Evolutionary conservation across 2,797 vertebrate species (phyloP).

Genomic region (Momotus momota): DNA sequence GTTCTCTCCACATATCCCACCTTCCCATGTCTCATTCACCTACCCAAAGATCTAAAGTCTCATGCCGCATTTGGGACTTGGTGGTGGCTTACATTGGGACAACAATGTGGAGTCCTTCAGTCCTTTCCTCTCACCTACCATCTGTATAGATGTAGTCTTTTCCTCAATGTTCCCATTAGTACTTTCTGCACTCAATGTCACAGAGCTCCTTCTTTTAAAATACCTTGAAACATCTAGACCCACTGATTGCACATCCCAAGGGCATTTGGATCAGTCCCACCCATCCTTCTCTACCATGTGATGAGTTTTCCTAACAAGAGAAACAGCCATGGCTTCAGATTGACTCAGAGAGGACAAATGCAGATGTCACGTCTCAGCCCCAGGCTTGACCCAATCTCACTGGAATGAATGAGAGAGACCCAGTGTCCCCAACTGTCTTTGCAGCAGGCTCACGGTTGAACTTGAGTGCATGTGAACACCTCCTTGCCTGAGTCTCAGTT

Average conservation of each 20-base stretch:
- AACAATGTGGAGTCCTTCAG: not conserved
- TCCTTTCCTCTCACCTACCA: not conserved
- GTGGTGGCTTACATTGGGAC: not conserved
- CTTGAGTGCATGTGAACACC: fast-evolving
- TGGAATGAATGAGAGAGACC: not conserved
- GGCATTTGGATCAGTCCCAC: not conserved
- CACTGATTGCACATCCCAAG: not conserved
- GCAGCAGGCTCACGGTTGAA: not conserved
- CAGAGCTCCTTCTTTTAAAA: not conserved
- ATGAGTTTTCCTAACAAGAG: not conserved
- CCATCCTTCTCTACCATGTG: not conserved
- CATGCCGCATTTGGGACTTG: not conserved
- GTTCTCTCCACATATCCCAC: not conserved
- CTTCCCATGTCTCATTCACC: not conserved
- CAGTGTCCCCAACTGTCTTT: not conserved
- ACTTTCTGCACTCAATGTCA: not conserved
- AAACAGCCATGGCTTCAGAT: not conserved
- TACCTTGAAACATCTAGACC: not conserved
- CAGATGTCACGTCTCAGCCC: not conserved
- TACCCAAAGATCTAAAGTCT: not conserved
- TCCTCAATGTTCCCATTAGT: not conserved
- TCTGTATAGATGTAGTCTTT: not conserved
- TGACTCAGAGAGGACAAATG: not conserved
- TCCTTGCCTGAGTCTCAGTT: not conserved
- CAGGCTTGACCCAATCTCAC: fast-evolving